Base-by-base conservation (phyloP, 2,113 vertebrate species). In the Passer montanus region DNA sequence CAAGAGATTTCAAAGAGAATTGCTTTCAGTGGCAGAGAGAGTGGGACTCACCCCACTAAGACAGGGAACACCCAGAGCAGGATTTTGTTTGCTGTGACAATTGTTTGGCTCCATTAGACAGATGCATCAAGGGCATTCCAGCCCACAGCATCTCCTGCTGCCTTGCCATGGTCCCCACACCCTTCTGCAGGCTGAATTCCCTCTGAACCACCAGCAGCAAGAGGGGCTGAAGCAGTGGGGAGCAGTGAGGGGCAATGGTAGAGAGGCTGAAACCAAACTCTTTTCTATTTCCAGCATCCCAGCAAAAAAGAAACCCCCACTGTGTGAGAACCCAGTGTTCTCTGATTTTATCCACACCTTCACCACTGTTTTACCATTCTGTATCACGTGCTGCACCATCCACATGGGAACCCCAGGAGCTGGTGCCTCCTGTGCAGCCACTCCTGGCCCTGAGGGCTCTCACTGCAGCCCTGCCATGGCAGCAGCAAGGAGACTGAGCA, bases 401-500 rank as follows among this genome's bases (percentile, higher is more conserved):
- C 87, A 2, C 0, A 3, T 20, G 59, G 78, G 67, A 91, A 74
- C 31, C 24, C 41, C 66, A 11, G 44, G 27, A 53, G 50, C 35
- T 26, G 23, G 0, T 15, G 8, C 3, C 35, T 27, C 33, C 31
- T 23, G 10, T 6, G 4, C n/a, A 64, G 23, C 6, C 20, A 0
- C 19, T 84, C 37, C 96, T 95, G 37, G 37, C 59, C 11, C 64
- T 39, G 50, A 6, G 15, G 69, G 62, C 68, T 41, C 10, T 5
- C 24, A 13, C 26, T 50, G 56, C 66, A 80, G 62, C 63, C 11
- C 55, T 58, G 31, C 18, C 44, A 21, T 4, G 24, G 52, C 59
- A 88, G 59, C 37, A 67, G 80, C 11, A 49, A 50, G 18, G 15
- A 69, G 26, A 85, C 26, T 17, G 63, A n/a, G 2, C 13, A 28